Percentiles rank a stretch among this genome's conserved stretches.
Evolutionary conservation across 1,140 invertebrate genomes (phyloP).

Genomic region (Drosophila tristis): DNA sequence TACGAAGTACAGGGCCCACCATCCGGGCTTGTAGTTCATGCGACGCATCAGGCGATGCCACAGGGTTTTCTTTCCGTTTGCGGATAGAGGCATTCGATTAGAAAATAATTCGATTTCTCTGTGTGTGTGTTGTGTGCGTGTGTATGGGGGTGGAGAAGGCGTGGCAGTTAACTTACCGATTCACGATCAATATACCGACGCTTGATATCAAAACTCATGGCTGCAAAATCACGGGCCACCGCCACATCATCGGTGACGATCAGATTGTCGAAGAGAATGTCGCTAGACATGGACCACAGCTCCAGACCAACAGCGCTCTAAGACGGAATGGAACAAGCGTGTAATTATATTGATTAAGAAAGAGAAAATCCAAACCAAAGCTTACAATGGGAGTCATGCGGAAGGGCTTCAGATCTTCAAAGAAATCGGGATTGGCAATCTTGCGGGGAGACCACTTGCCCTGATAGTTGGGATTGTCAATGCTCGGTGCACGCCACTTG

Average conservation of each 20-base stretch:
- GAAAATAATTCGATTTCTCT: constrained; percentile 26
- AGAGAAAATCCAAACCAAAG: background rate
- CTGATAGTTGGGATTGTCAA: constrained; percentile 97
- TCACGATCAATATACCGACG: constrained; percentile 91
- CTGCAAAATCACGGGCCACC: constrained; percentile 92
- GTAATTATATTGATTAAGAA: background rate
- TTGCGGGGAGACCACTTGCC: constrained; percentile 96
- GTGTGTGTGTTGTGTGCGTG: constrained; percentile 8
- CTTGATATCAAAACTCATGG: constrained; percentile 94
- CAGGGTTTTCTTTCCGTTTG: constrained; percentile 86
- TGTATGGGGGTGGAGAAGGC: background rate
- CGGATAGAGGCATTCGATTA: constrained; percentile 23
- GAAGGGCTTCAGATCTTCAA: constrained; percentile 96
- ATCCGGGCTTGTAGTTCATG: constrained; percentile 91
- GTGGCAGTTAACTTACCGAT: constrained; percentile 87
- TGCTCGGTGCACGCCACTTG: constrained; percentile 95
- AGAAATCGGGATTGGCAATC: constrained; percentile 96
- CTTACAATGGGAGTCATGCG: constrained; percentile 96
- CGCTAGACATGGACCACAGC: constrained; percentile 98
- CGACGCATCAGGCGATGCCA: constrained; percentile 90
- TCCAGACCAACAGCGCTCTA: constrained; percentile 97
- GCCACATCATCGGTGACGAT: constrained; percentile 93
- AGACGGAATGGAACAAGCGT: constrained; percentile 1
- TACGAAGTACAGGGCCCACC: constrained; percentile 91
- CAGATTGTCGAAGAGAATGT: constrained; percentile 98